Evolutionary conservation across 1,140 invertebrate genomes (phyloP).

Genomic region (Zelostemma sp.): DNA sequence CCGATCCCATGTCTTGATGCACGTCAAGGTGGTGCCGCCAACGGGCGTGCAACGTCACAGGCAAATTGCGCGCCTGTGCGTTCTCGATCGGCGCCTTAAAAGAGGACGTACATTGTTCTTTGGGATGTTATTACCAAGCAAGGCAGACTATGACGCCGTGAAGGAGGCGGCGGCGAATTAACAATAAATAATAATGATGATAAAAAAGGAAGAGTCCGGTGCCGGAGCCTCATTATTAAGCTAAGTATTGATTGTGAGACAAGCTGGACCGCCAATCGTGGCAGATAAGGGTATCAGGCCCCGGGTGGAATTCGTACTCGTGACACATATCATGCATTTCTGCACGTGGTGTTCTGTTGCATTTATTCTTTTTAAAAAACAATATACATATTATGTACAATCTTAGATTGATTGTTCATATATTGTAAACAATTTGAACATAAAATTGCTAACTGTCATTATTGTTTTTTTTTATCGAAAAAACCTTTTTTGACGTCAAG

Average conservation of each 20-base stretch:
- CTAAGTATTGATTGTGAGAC: conserved; percentile 55
- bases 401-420: no score
- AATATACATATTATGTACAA: no score
- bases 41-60: conserved; percentile 23
- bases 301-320: conserved; percentile 4
- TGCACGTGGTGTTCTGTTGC: background rate
- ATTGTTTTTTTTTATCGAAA: no score
- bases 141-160: conserved; percentile 3
- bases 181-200: conserved; percentile 61
- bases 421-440: no score
- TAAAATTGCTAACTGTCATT: no score
- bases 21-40: conserved; percentile 11
- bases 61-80: conserved; percentile 29
- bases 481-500: no score
- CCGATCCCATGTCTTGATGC: conserved; percentile 4
- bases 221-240: conserved; percentile 55
- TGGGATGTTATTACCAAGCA: conserved; percentile 45
- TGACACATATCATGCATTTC: conserved; percentile 4
- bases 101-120: conserved; percentile 47
- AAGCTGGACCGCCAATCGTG: conserved; percentile 37
- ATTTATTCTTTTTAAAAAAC: no score
- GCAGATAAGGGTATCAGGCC: conserved; percentile 43
- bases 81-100: conserved; percentile 16
- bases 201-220: conserved; percentile 44
- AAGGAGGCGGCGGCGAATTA: conserved; percentile 37